Base-by-base conservation (phyloP, 2,888 invertebrate genomes). In the Papilio elwesi region DNA sequence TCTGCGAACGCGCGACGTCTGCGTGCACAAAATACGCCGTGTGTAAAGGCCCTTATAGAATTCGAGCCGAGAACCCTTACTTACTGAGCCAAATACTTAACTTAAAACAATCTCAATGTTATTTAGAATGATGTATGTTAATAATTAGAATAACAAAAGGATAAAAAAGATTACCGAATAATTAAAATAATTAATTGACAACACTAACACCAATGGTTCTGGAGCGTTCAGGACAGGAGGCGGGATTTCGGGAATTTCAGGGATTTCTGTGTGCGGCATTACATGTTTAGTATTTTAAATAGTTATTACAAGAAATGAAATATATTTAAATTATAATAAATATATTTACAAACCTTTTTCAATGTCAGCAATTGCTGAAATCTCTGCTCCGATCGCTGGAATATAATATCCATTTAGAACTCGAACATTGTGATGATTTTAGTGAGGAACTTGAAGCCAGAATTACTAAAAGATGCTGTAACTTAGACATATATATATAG, bases 181-280 rank as follows among this genome's bases (percentile, higher is more conserved):
- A 59, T 59, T 11, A 64, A 64, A 48, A 64, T 6, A 47, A 26
- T 26, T 26, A 15, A 64, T 5, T 48, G 15, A 64, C 47, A 38
- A 64, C 72, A 91, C 92, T 88, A 87, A 91, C 92, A 83, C 85
- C 74, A 85, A 83, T 64, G 81, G 78, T 76, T 78, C 81, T 75
- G 87, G 88, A 82, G 77, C 86, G 74, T 88, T 83, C 76, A 85
- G 70, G 75, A 87, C 90, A 70, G 88, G 90, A 80, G 79, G 84
- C 85, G 81, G 88, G 83, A 90, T 84, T 79, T 90, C 92, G 76
- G 91, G 85, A 76, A 90, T 87, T 81, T 87, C 90, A 74, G 89
- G 89, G 80, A 90, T 85, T 77, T 91, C 92, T 93, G 91, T 75
- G 78, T 80, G 80, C 81, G 83, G 75, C 75, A 63, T 52, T 38